A percentile compares a stretch with the other conserved stretches of the same genome.
Evolutionary conservation across 2,113 vertebrate genomes (phyloP).

Genomic region (Ailurus styani): DNA sequence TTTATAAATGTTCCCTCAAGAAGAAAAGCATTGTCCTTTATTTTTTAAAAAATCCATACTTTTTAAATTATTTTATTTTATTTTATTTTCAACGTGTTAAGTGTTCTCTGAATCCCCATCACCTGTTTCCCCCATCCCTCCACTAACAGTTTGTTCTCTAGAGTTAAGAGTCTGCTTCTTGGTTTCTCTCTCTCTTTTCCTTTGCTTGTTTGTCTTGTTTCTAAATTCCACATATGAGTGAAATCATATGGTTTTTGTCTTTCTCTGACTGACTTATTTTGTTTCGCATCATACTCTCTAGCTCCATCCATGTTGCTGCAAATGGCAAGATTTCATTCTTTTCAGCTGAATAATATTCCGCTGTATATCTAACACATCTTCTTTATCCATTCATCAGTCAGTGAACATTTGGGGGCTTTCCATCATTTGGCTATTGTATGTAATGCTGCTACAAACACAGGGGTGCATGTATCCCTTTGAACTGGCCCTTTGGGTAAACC

Average conservation of each 20-base stretch:
- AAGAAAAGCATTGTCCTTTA: neutral
- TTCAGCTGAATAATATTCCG: too few relatives aligned
- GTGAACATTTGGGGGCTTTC: too few relatives aligned
- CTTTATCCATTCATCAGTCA: too few relatives aligned
- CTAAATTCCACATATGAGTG: neutral
- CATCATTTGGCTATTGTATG: too few relatives aligned
- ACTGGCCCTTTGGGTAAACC: too few relatives aligned
- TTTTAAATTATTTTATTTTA: neutral
- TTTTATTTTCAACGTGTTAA: too few relatives aligned
- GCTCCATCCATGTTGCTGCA: too few relatives aligned
- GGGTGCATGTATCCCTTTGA: too few relatives aligned
- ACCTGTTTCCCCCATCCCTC: neutral
- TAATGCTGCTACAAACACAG: too few relatives aligned
- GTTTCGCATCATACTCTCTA: accelerated
- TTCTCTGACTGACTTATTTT: neutral
- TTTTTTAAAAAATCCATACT: neutral
- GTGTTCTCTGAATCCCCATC: too few relatives aligned
- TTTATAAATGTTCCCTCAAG: neutral
- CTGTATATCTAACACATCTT: too few relatives aligned
- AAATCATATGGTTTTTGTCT: neutral
- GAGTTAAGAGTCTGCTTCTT: neutral
- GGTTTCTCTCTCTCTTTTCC: neutral
- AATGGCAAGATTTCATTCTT: neutral
- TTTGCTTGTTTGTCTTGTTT: neutral
- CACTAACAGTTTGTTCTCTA: neutral